Evolutionary conservation across 30 jellyfish, hydroid and myxozoan genomes (phyloP), one percentile per base, ranked within the genome.

Genomic region (Calvadosia cruxmelitensis): DNA sequence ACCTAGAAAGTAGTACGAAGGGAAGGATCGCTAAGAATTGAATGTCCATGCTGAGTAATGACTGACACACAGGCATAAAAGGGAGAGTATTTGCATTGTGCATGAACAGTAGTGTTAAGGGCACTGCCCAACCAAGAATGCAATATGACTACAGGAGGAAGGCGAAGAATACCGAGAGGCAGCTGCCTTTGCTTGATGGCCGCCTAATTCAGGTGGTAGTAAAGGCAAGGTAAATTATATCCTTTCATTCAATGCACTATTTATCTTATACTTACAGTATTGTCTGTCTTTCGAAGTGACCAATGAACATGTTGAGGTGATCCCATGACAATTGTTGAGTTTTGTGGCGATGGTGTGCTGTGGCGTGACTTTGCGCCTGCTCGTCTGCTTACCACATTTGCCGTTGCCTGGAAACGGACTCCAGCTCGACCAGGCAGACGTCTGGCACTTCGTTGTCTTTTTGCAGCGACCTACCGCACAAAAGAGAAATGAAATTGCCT

Each of bases 401-500:
- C 93, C 93, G 34, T 82, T 52, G 12, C 72, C 78, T 1, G 77
- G 86, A 35, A 30, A 26, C 1, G 95, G 93, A 25, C 91, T 26
- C 98, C 98, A 89, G 12, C 83, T 49, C 34, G 94, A 72, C 98
- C 98, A 89, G 52, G 66, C 66, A 0, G 87, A 48, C 2, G 91
- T 50, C 16, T 51, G 65, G 52, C 98, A 89, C 5, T 68, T 72
- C 2, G 72, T 80, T 15, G 93, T 92, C 48, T 77, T 71, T 53
- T 88, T 76, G 82, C 98, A 89, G 29, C 65, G 80, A 63, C 98
- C 98, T 89, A n/a, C n/a, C n/a, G n/a, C n/a, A n/a, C n/a, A n/a
- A n/a, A n/a, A n/a, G n/a, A n/a, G n/a, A n/a, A n/a, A n/a, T n/a
- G n/a, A n/a, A n/a, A n/a, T n/a, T n/a, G n/a, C n/a, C n/a, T n/a